Evolutionary conservation across 92 coral and sea anemone species (phyloP).

Genomic region (Epizoanthus ramosus): DNA sequence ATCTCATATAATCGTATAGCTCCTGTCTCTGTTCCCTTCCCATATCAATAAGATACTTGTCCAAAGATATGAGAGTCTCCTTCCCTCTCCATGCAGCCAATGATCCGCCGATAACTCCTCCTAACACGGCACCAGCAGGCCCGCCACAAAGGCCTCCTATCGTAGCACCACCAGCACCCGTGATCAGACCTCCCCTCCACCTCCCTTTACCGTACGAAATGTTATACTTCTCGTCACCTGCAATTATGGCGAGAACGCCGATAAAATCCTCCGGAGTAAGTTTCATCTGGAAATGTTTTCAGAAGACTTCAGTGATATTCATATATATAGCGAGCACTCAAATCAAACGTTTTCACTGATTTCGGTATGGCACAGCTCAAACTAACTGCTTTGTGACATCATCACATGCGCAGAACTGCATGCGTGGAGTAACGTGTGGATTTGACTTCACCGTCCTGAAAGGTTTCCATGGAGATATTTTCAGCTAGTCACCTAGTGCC

Average conservation of each 20-base stretch:
- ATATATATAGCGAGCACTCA: background rate
- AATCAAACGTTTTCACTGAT: background rate
- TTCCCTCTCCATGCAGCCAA: slow-evolving; percentile 84
- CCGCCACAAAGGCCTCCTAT: slow-evolving; percentile 90
- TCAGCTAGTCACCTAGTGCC: background rate
- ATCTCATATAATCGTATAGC: slow-evolving; percentile 71
- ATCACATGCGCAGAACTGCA: background rate
- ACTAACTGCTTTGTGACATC: slow-evolving; percentile 5
- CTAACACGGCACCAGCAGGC: slow-evolving; percentile 75
- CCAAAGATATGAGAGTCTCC: slow-evolving; percentile 49
- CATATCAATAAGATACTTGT: slow-evolving; percentile 76
- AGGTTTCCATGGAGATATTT: background rate
- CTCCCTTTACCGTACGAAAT: slow-evolving; percentile 58
- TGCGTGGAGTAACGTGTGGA: background rate
- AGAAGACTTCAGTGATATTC: background rate
- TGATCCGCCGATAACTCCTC: slow-evolving; percentile 83
- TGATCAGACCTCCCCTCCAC: slow-evolving; percentile 66
- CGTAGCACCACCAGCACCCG: slow-evolving; percentile 80
- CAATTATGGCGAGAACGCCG: slow-evolving; percentile 68
- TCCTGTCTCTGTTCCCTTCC: slow-evolving; percentile 75
- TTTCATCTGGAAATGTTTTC: slow-evolving; percentile 44
- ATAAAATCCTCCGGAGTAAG: slow-evolving; percentile 76
- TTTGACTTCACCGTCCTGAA: background rate
- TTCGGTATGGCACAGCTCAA: background rate
- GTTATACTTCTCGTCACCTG: slow-evolving; percentile 63